These are phyloP conservation scores for Oncopodura yosiiana DNA, from an alignment of 1,140 invertebrate species.

Conservation along the genomic window DNA sequence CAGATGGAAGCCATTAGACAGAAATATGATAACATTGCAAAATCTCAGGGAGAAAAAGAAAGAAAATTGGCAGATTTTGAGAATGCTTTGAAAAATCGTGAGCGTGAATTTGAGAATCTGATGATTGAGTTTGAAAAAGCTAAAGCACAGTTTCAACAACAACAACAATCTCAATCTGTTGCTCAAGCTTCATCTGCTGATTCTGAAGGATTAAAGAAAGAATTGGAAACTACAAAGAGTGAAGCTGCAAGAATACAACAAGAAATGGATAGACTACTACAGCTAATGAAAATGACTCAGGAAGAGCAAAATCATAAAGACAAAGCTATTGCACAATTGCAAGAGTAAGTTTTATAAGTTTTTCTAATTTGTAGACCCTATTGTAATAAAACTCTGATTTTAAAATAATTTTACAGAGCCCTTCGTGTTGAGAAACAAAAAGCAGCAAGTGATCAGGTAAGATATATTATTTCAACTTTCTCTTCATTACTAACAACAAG, in stretches of 20 bases:
- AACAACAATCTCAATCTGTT: slow-evolving; percentile 12
- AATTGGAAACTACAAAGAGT: slow-evolving; percentile 46
- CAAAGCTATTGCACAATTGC: slow-evolving; percentile 85
- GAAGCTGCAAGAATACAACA: slow-evolving; percentile 67
- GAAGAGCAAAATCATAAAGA: slow-evolving; percentile 92
- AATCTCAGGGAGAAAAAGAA: too few relatives aligned
- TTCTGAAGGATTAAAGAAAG: slow-evolving; percentile 1
- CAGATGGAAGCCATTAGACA: too few relatives aligned
- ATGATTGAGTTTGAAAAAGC: slow-evolving; percentile 1
- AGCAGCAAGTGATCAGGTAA: slow-evolving; percentile 16
- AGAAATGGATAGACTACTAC: slow-evolving; percentile 79
- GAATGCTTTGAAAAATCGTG: slow-evolving; percentile 46
- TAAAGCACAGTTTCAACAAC: slow-evolving; percentile 30
- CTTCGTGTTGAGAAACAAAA: slow-evolving; percentile 23
- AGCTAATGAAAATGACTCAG: slow-evolving; percentile 87
- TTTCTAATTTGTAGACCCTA: not conserved
- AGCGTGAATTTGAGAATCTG: not conserved
- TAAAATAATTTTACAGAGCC: slow-evolving; percentile 12
- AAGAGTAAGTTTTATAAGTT: slow-evolving; percentile 64
- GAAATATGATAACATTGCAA: too few relatives aligned
- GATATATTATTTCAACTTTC: not conserved
- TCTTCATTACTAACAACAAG: not conserved
- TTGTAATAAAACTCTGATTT: not conserved
- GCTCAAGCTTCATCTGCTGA: not conserved
- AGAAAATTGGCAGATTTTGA: slow-evolving; percentile 66